Percentiles rank a stretch among this genome's conserved stretches.
Evolutionary conservation across 2,888 invertebrate species (phyloP).

Genomic region (Tipula vernalis): DNA sequence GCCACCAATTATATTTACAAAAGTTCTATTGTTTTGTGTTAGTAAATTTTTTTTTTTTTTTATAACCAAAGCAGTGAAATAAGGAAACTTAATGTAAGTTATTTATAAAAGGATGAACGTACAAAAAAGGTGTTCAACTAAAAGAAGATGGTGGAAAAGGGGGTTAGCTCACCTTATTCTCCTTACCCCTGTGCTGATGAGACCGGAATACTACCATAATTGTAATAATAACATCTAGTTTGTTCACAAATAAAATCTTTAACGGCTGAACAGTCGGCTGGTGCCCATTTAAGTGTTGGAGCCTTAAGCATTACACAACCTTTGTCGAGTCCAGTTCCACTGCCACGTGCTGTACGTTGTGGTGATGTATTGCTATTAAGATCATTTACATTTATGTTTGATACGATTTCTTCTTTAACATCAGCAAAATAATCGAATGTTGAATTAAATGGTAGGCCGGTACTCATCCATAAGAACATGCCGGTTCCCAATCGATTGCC

Average conservation of each 20-base stretch:
- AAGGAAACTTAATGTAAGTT: not conserved
- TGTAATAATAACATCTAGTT: conserved; percentile 82
- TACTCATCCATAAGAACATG: conserved; percentile 85
- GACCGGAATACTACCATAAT: conserved; percentile 81
- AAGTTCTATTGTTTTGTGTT: not conserved
- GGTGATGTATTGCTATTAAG: conserved; percentile 63
- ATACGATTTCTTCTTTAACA: conserved; percentile 36
- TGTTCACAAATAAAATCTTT: conserved; percentile 86
- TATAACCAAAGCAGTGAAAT: not conserved
- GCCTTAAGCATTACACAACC: conserved; percentile 69
- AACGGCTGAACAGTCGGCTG: conserved; percentile 67
- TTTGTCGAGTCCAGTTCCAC: conserved; percentile 48
- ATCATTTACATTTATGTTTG: conserved; percentile 43
- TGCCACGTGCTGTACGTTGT: conserved; percentile 62
- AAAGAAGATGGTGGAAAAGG: conserved; percentile 19
- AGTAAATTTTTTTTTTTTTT: not conserved
- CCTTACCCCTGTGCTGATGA: conserved; percentile 86
- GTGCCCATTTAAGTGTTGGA: conserved; percentile 68
- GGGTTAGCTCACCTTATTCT: conserved; percentile 36
- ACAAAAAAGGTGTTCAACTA: not conserved
- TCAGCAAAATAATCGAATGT: conserved; percentile 75
- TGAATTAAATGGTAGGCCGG: conserved; percentile 73
- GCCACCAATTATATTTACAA: conserved; percentile 8
- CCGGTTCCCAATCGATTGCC: conserved; percentile 77
- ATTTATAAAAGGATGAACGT: not conserved